Evolutionary conservation across 2,113 vertebrate genomes (phyloP), one percentile per base, ranked within the genome.

Genomic region (Channa argus): DNA sequence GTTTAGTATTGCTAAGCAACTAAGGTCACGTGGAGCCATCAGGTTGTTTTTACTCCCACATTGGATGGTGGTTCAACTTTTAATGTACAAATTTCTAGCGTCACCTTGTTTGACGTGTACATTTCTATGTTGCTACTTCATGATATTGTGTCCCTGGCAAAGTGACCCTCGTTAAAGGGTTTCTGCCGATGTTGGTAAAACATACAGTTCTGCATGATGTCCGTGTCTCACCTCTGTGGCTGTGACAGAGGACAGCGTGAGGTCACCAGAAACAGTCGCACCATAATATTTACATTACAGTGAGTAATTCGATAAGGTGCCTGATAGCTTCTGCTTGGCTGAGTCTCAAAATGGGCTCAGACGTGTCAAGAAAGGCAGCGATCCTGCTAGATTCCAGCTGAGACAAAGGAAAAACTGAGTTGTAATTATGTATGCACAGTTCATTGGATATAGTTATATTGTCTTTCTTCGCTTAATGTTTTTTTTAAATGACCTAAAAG

Each of bases 231-330:
- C 33, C 63, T 24, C 14, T 24, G 5, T 37, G 55, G 1, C 55
- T 8, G 44, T 7, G 41, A 45, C 55, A 67, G 43, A 49, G 49
- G 39, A 39, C 53, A 14, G 7, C 11, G 10, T 64, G 47, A 67
- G 41, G 55, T 47, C 0, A 15, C 58, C 63, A 34, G 13, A 11
- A 2, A 14, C 44, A n/a, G 46, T 33, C 8, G 3, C 8, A 9
- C 36, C n/a, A 49, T 49, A 37, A 55, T 67, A 63, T 79, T 73
- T 55, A 73, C 70, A 67, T 62, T 43, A 45, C 44, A 73, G 37
- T 14, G 49, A 50, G 69, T 5, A 24, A 51, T 67, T 69, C 66
- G 63, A 73, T 67, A 56, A 38, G 44, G 41, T n/a, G 37, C 50
- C 58, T 2, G 58, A 13, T 13, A 0, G 12, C 13, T 13, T 50